Evolutionary conservation across 2,113 vertebrate genomes (phyloP).

Genomic region (Poecilia latipinna): DNA sequence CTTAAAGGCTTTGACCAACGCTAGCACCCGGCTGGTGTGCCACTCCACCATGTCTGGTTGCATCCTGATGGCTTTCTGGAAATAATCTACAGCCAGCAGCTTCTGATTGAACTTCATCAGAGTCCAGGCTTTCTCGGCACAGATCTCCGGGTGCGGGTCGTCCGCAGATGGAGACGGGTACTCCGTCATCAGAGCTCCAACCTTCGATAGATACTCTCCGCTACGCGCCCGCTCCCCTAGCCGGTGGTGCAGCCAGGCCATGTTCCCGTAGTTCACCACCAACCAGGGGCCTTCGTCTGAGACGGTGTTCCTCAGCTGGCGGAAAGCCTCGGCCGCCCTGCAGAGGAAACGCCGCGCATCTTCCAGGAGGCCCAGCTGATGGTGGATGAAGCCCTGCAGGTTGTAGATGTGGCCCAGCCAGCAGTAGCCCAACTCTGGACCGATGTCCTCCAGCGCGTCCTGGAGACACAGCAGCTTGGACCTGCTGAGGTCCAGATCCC

Average conservation of each 20-base stretch:
- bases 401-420: constrained; percentile 74
- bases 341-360: constrained; percentile 46
- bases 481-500: constrained; percentile 34
- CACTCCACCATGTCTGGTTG: constrained; percentile 65
- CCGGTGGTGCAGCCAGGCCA: constrained; percentile 64
- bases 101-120: constrained; percentile 60
- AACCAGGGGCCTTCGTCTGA: constrained; percentile 68
- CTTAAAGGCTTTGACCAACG: neutral
- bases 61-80: constrained; percentile 66
- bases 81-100: constrained; percentile 40
- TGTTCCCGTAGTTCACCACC: constrained; percentile 66
- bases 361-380: neutral
- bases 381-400: constrained; percentile 61
- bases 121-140: constrained; percentile 71
- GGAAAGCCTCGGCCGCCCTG: constrained; percentile 56
- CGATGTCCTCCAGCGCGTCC: constrained; percentile 60
- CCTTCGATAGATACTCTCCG: constrained; percentile 40
- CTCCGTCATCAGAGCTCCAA: constrained; percentile 14
- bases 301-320: constrained; percentile 51
- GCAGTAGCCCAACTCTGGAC: constrained; percentile 27
- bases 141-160: constrained; percentile 63
- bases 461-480: constrained; percentile 23
- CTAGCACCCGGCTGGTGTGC: constrained; percentile 47
- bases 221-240: constrained; percentile 30
- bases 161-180: constrained; percentile 45